A percentile compares a stretch with the other conserved stretches of the same genome.
These are phyloP conservation scores for Pseudomugil gertrudae DNA, from an alignment of 2,797 vertebrate genomes.

Conservation along the genomic window DNA sequence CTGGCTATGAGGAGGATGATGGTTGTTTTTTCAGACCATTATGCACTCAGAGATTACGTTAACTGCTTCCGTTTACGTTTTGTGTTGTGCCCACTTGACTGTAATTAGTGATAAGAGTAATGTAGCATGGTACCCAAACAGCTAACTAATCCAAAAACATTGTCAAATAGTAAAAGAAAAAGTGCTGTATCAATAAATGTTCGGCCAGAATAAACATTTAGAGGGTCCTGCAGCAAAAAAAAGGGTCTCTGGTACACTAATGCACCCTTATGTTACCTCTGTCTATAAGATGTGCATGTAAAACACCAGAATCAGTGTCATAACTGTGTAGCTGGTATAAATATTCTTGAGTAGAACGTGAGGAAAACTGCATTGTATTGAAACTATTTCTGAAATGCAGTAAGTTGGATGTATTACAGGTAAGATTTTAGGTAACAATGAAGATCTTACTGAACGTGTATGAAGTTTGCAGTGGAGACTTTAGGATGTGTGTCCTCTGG, in stretches of 20 bases:
- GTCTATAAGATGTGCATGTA: not conserved
- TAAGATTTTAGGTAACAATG: not conserved
- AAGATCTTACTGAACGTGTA: not conserved
- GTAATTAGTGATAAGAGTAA: not conserved
- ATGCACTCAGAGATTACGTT: not conserved
- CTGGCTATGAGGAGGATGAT: not conserved
- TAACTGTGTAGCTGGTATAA: not conserved
- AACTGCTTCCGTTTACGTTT: constrained; percentile 5
- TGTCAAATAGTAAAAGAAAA: not conserved
- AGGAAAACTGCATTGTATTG: not conserved
- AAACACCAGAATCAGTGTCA: not conserved
- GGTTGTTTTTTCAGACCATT: constrained; percentile 4
- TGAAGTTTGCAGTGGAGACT: not conserved
- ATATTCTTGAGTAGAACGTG: not conserved
- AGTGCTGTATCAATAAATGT: not conserved
- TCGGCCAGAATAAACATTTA: not conserved
- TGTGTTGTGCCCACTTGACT: constrained; percentile 10
- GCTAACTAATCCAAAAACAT: constrained; percentile 4
- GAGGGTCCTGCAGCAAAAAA: not conserved
- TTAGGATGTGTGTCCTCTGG: not conserved
- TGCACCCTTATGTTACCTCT: not conserved
- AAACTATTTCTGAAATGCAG: not conserved
- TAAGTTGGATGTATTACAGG: too few species aligned
- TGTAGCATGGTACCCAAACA: not conserved
- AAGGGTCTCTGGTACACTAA: not conserved